phyloP scores from a whole-genome alignment of 2,888 invertebrate genomes.

The Polymixis lichenea region DNA sequence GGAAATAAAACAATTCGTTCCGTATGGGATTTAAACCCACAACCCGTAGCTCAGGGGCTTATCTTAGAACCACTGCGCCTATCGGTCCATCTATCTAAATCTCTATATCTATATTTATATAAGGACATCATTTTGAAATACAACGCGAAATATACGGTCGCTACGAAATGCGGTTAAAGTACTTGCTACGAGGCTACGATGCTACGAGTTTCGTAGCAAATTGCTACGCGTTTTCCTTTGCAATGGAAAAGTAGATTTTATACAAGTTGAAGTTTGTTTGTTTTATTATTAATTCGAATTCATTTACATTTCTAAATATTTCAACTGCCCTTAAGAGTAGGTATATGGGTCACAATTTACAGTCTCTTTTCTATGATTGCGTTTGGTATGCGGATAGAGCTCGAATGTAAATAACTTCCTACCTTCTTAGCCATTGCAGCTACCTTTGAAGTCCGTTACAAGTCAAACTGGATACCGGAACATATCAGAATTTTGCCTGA shows the following conservation, averaged over 20 bases:
- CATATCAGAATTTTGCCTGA: slow-evolving; percentile 3
- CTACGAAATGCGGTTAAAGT: slow-evolving; percentile 17
- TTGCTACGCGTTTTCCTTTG: slow-evolving; percentile 46
- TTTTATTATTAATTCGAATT: neutral
- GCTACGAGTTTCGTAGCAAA: slow-evolving; percentile 45
- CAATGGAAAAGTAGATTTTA: slow-evolving; percentile 1
- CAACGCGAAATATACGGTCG: neutral
- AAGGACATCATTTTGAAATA: neutral
- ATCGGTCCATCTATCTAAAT: neutral
- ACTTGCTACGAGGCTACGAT: slow-evolving; percentile 38
- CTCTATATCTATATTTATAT: neutral
- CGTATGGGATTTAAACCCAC: slow-evolving; percentile 1
- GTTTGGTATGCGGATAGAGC: slow-evolving; percentile 5
- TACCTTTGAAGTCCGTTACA: neutral
- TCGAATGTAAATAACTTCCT: slow-evolving; percentile 26
- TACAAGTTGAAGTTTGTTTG: neutral
- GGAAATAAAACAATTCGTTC: neutral
- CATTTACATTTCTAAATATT: neutral
- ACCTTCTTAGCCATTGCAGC: neutral
- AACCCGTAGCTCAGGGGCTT: neutral
- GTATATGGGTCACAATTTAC: slow-evolving; percentile 12
- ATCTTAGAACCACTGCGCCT: neutral
- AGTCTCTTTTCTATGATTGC: neutral
- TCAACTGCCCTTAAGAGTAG: neutral
- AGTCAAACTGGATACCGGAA: neutral